Evolutionary conservation across 1,140 invertebrate genomes (phyloP).

Genomic region (Polyergus mexicanus): DNA sequence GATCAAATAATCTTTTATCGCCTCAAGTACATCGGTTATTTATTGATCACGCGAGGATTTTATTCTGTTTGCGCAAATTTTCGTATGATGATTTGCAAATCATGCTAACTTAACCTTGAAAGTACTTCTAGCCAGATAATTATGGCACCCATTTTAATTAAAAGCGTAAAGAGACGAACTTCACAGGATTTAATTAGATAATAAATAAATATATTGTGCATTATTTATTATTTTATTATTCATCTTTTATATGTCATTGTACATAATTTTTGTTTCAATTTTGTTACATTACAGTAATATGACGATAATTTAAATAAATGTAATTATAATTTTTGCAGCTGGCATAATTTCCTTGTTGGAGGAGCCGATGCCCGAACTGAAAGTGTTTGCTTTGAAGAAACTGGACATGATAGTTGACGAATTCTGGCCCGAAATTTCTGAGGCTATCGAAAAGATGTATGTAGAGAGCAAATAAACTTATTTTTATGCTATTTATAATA

Average conservation of each 20-base stretch:
- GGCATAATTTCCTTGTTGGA: conserved; percentile 98
- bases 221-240: not conserved
- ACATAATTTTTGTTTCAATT: conserved; percentile 9
- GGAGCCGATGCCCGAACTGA: conserved; percentile 96
- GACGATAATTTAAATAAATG: conserved; percentile 10
- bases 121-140: conserved; percentile 34
- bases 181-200: not conserved
- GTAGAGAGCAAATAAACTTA: conserved; percentile 67
- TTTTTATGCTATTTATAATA: not conserved
- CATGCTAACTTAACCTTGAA: conserved; percentile 78
- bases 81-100: conserved; percentile 81
- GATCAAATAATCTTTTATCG: conserved; percentile 12
- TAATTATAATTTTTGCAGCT: conserved; percentile 87
- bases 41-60: conserved; percentile 34
- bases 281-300: not conserved
- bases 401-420: conserved; percentile 98
- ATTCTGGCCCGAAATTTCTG: conserved; percentile 99
- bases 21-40: conserved; percentile 13
- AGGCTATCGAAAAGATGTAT: conserved; percentile 98
- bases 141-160: conserved; percentile 28
- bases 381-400: conserved; percentile 96
- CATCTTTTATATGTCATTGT: not conserved
- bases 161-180: not conserved
- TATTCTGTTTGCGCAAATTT: not conserved
- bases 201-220: not conserved